Evolutionary conservation across 2,888 invertebrate genomes (phyloP), one percentile per base, ranked within the genome.

Genomic region (Epicampocera succincta): DNA sequence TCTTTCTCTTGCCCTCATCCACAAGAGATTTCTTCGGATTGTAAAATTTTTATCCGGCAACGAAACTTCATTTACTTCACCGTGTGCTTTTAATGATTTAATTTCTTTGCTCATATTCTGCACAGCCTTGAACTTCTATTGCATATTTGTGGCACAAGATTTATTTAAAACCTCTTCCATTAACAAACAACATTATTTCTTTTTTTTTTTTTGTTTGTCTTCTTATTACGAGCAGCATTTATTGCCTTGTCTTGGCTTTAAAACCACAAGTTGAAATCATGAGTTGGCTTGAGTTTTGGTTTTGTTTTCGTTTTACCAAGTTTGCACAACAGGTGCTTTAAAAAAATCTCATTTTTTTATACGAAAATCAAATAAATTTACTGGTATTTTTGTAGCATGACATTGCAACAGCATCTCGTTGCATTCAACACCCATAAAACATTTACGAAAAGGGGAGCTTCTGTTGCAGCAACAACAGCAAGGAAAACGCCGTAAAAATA

Each of bases 241-340:
- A 42, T 38, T 42, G 12, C 46, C 54, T 56, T 65, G 56, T 60
- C 46, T 61, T 50, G 13, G 50, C 19, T 50, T 58, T 29, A 33
- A 44, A 21, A 46, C 38, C 21, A 50, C 54, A 77, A 78, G 66
- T 44, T 73, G 40, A 44, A 40, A 52, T 46, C 66, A 79, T 79
- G 78, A 60, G n/a, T 78, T 65, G 33, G 21, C 13, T 73, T 73
- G 61, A 44, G 66, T 60, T 75, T 71, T 69, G 1, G 8, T 33
- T 33, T 72, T 33, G 25, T 50, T 68, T 60, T 54, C 58, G 42
- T 44, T 21, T 65, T 44, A 11, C 9, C 17, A 52, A 29, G 3
- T 60, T 71, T 63, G 40, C 48, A 72, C 76, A 76, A 80, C 80
- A 80, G 80, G 80, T 80, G 80, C 76, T 72, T 80, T 21, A 17